A percentile compares a stretch with the other conserved stretches of the same genome.
Evolutionary conservation across 2,888 invertebrate genomes (phyloP).

Genomic region (Oasisia sp.): DNA sequence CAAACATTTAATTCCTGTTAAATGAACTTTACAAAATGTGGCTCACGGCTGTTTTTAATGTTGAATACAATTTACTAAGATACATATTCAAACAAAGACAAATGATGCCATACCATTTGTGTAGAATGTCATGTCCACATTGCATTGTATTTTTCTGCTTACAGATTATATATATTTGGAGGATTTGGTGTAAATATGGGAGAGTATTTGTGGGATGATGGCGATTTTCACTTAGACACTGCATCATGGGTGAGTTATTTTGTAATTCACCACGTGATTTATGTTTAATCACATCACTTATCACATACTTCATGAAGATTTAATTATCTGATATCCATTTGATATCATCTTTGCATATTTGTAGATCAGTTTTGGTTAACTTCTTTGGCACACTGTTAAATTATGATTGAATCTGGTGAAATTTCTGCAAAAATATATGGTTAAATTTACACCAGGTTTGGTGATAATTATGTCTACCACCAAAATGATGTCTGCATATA

Average conservation of each 20-base stretch:
- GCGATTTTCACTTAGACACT: slow-evolving; percentile 28
- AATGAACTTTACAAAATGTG: too few relatives aligned
- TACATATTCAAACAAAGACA: not conserved
- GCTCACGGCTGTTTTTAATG: not conserved
- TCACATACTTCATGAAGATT: too few relatives aligned
- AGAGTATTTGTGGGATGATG: slow-evolving; percentile 27
- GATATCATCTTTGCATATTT: too few relatives aligned
- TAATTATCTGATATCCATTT: too few relatives aligned
- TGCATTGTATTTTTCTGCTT: slow-evolving; percentile 29
- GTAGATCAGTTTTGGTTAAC: too few relatives aligned
- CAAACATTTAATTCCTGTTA: not conserved
- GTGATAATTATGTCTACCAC: not conserved
- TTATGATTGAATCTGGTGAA: not conserved
- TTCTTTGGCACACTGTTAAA: too few relatives aligned
- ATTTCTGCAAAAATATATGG: too few relatives aligned
- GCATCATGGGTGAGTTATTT: slow-evolving; percentile 26
- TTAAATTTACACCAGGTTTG: not conserved
- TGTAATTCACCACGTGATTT: too few relatives aligned
- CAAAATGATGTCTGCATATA: not conserved
- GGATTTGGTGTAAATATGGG: slow-evolving; percentile 50
- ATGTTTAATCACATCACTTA: too few relatives aligned
- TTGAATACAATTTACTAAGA: not conserved
- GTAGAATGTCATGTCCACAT: not conserved
- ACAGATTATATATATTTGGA: slow-evolving; percentile 58
- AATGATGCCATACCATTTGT: not conserved